Base-by-base conservation (phyloP, 2,888 invertebrate species). In the Carcina quercana region DNA sequence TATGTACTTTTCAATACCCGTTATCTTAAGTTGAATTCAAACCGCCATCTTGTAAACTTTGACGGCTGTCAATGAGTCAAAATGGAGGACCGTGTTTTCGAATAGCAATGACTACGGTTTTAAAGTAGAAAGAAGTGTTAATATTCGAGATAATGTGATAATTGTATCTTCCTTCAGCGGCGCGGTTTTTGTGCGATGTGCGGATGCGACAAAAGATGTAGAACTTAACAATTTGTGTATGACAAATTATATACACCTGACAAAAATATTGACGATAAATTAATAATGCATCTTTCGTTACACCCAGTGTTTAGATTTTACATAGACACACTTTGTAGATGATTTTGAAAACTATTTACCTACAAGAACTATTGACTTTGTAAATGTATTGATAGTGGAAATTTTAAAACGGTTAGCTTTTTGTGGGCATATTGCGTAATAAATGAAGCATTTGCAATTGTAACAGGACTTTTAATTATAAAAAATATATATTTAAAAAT, bases 371-470 rank as follows among this genome's bases (percentile, higher is more conserved):
- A n/a, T n/a, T n/a, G n/a, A n/a, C n/a, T 50, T 63, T 74, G 71
- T 78, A 71, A 66, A 74, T 70, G 65, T 64, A 67, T 66, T 55
- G 55, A 65, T 74, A 78, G 72, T 54, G 62, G 69, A 60, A 53
- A 76, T 63, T 74, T 76, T 79, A 76, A 58, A 57, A 74, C 47
- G 59, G 74, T 76, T 79, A 76, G 82, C 80, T 79, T 83, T 73
- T 79, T 78, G 78, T 78, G 80, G 64, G 79, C 79, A 75, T 80
- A 73, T 78, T 82, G 80, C 70, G 59, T 54, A 79, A 69, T 76
- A 79, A 80, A 80, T 69, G 47, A 62, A 43, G 73, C 78, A 65
- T 78, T 67, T 72, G 78, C 79, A 78, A 61, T 66, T 61, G 44
- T 38, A 45, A 39, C 43, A 45, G 48, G 40, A 27, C 51, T 75